Conservation (phyloP, 2,797 vertebrate genomes). For the Sebastes cheni region DNA sequence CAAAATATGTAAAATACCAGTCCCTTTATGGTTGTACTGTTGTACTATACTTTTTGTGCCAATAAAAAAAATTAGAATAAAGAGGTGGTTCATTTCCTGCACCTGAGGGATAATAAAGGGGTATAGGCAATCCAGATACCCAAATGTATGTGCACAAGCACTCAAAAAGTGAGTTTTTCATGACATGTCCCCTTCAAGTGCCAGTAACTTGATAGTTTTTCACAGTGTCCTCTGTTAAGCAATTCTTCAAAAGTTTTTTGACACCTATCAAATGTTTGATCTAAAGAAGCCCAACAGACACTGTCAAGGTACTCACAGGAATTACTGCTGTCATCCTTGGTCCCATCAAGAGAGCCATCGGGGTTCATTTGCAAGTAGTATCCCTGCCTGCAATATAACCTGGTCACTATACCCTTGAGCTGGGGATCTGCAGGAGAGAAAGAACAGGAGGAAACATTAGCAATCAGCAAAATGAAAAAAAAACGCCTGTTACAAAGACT, state of each 20-base stretch:
- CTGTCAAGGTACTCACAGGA: constrained; percentile 86
- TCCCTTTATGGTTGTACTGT: too few species aligned
- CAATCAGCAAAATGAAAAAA: neutral
- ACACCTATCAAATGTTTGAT: constrained; percentile 1
- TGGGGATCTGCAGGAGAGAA: constrained; percentile 94
- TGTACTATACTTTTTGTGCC: too few species aligned
- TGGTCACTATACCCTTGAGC: constrained; percentile 99
- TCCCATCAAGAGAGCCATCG: constrained; percentile 99
- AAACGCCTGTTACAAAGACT: neutral
- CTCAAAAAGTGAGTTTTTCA: neutral
- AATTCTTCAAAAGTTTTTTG: neutral
- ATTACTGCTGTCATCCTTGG: constrained; percentile 99
- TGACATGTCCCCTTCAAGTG: neutral
- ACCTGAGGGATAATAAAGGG: neutral
- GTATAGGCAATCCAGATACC: neutral
- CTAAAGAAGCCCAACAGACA: constrained; percentile 7
- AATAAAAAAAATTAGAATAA: too few species aligned
- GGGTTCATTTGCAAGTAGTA: constrained; percentile 99
- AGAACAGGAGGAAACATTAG: constrained; percentile 18
- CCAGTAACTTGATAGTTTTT: neutral
- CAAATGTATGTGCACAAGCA: neutral
- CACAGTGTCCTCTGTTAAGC: neutral
- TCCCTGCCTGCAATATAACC: constrained; percentile 99
- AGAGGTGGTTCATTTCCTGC: neutral
- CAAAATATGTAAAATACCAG: too few species aligned